Evolutionary conservation across 2,797 vertebrate species (phyloP).

Genomic region (Thripadectes ignobilis): DNA sequence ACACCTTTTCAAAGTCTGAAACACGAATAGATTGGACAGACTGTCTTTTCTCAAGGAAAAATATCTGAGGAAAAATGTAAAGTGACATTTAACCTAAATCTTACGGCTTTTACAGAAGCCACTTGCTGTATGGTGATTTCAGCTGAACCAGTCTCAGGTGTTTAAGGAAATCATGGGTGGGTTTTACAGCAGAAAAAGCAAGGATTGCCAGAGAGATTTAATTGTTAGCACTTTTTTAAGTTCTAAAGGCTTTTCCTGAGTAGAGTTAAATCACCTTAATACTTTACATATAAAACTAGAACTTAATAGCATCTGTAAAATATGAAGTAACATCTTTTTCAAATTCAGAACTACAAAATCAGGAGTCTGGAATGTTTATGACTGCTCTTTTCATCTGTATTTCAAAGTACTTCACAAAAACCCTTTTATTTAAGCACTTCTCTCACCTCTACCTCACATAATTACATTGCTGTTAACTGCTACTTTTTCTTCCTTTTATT

Average conservation of each 20-base stretch:
- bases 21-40: accelerated
- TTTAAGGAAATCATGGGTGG: neutral
- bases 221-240: neutral
- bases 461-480: neutral
- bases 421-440: neutral
- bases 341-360: neutral
- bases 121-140: accelerated
- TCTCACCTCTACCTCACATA: accelerated
- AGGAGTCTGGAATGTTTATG: neutral
- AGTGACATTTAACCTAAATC: neutral
- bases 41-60: neutral
- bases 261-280: accelerated
- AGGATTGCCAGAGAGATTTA: neutral
- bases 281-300: accelerated
- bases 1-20: neutral
- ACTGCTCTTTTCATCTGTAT: neutral
- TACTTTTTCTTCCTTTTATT: neutral
- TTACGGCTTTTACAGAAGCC: accelerated
- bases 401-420: neutral
- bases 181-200: accelerated
- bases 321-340: neutral
- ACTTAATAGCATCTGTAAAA: neutral
- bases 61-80: neutral
- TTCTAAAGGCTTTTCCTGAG: neutral
- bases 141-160: neutral